Conservation (phyloP, 1,140 invertebrate species). For the Tetramorium alpestre region DNA sequence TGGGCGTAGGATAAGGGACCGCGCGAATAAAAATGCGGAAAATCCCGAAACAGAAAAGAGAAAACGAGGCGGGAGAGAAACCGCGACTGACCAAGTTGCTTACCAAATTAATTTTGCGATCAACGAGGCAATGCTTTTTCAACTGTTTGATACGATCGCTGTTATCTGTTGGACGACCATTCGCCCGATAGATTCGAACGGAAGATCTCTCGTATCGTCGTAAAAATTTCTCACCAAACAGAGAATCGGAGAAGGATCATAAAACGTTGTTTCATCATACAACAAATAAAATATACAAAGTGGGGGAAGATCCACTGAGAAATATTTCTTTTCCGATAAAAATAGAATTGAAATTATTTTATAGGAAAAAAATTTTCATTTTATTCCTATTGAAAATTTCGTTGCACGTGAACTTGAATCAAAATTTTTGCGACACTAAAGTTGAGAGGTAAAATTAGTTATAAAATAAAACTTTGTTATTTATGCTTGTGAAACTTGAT, state of each 20-base stretch:
- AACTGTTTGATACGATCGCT: constrained; percentile 53
- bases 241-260: neutral
- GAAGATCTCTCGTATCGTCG: constrained; percentile 29
- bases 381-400: neutral
- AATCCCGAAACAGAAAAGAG: neutral
- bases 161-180: constrained; percentile 62
- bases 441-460: neutral
- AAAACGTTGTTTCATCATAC: neutral
- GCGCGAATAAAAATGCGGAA: neutral
- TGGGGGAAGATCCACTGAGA: neutral
- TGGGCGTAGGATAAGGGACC: neutral
- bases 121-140: constrained; percentile 43
- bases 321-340: constrained; percentile 2
- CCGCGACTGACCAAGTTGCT: constrained; percentile 13
- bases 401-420: neutral
- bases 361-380: neutral
- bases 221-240: neutral
- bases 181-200: constrained; percentile 26
- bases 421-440: neutral
- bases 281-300: neutral
- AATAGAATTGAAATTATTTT: neutral
- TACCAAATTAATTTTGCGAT: constrained; percentile 35
- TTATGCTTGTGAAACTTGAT: neutral
- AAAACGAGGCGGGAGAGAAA: neutral
- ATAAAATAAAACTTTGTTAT: neutral